Evolutionary conservation across 1,140 invertebrate genomes (phyloP).

Genomic region (Drosophila leontia): DNA sequence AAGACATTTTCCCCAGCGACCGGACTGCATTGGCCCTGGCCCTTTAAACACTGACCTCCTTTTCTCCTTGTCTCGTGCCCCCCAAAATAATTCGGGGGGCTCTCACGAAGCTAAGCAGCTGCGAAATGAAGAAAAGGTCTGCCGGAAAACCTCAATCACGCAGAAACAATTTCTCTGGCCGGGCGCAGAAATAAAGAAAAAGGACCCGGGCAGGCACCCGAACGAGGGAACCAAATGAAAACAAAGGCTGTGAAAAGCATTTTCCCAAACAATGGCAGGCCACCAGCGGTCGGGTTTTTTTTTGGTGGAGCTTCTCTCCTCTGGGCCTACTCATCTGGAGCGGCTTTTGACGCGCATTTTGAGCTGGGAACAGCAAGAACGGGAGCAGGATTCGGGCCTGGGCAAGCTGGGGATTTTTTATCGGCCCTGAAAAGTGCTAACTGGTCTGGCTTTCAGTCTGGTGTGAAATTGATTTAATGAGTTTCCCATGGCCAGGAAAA

Average conservation of each 20-base stretch:
- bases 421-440: slow-evolving; percentile 49
- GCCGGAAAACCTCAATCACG: slow-evolving; percentile 78
- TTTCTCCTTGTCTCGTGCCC: background rate
- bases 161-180: slow-evolving; percentile 72
- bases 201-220: slow-evolving; percentile 17
- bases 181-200: slow-evolving; percentile 42
- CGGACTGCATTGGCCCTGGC: slow-evolving; percentile 18
- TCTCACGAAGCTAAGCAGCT: slow-evolving; percentile 43
- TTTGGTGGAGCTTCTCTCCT: slow-evolving; percentile 6
- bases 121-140: slow-evolving; percentile 58
- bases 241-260: slow-evolving; percentile 59
- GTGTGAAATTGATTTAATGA: slow-evolving; percentile 70
- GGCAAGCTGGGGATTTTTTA: slow-evolving; percentile 13
- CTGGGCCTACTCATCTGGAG: slow-evolving; percentile 41
- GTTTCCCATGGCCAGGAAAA: slow-evolving; percentile 32
- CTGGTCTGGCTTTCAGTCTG: slow-evolving; percentile 42
- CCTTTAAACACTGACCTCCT: slow-evolving; percentile 40
- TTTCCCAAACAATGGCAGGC: slow-evolving; percentile 52
- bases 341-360: slow-evolving; percentile 47
- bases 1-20: slow-evolving; percentile 28
- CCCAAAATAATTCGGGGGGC: slow-evolving; percentile 2
- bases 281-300: slow-evolving; percentile 34
- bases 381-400: background rate
- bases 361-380: background rate
- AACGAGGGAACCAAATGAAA: slow-evolving; percentile 45